Evolutionary conservation across 2,797 vertebrate species (phyloP).

Genomic region (Muraenolepis orangiensis): DNA sequence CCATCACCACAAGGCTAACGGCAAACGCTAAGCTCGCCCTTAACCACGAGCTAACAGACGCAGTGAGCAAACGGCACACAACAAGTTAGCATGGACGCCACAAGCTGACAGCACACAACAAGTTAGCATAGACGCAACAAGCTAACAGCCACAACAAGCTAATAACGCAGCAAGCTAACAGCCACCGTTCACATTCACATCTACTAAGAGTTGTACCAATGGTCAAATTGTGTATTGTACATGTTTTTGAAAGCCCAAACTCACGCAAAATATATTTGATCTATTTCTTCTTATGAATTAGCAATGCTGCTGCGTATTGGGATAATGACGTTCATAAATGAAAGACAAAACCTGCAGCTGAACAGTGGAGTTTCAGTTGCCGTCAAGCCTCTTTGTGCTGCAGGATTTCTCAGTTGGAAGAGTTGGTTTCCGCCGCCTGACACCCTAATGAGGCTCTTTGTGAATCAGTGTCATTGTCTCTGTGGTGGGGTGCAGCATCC

Average conservation of each 20-base stretch:
- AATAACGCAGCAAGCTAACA: background rate
- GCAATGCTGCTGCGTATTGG: background rate
- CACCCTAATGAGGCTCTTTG: background rate
- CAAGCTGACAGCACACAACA: background rate
- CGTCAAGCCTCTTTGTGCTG: background rate
- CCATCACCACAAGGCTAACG: too few species aligned
- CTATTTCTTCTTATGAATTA: background rate
- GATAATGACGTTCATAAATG: background rate
- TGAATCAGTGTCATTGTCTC: background rate
- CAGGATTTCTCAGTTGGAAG: conserved; percentile 9
- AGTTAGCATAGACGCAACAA: background rate
- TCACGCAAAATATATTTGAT: background rate
- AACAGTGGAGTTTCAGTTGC: background rate
- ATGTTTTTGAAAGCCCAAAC: too few species aligned
- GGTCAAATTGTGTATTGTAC: background rate
- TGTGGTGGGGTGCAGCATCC: background rate
- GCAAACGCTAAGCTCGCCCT: too few species aligned
- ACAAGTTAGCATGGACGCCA: too few species aligned
- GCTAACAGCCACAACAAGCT: background rate
- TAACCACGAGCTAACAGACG: too few species aligned
- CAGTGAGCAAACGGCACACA: too few species aligned
- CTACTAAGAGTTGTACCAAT: background rate
- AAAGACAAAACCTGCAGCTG: background rate
- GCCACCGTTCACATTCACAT: too few species aligned
- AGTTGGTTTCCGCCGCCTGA: conserved; percentile 12